These are phyloP conservation scores for Cheilinus undulatus DNA, from an alignment of 2,113 vertebrate species.

Conservation along the genomic window DNA sequence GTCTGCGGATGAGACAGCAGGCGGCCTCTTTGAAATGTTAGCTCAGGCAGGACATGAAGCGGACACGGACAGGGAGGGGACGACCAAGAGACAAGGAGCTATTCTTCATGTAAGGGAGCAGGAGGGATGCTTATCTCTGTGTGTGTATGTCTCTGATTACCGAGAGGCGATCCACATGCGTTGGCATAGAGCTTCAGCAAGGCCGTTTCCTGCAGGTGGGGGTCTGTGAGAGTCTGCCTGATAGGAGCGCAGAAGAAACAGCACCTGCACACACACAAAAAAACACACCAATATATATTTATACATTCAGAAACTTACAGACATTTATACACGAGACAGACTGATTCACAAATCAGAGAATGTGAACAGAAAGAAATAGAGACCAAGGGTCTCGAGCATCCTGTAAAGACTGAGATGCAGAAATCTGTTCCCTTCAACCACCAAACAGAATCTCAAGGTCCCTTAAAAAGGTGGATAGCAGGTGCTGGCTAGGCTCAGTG, in stretches of 20 bases:
- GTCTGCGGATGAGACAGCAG: slow-evolving; percentile 48
- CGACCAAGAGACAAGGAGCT: slow-evolving; percentile 64
- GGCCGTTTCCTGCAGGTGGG: slow-evolving; percentile 81
- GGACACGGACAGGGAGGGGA: slow-evolving; percentile 59
- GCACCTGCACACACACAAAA: slow-evolving; percentile 83
- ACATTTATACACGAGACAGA: background rate
- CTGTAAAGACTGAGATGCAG: too few relatives aligned
- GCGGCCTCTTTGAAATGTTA: slow-evolving; percentile 80
- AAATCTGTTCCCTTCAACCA: too few relatives aligned
- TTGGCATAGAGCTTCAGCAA: slow-evolving; percentile 82
- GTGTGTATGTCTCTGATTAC: slow-evolving; percentile 77
- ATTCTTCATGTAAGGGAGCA: slow-evolving; percentile 65
- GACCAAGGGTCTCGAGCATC: too few relatives aligned
- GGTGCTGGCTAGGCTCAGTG: too few relatives aligned
- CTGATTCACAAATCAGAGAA: background rate
- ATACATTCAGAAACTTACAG: background rate
- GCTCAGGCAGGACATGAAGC: slow-evolving; percentile 66
- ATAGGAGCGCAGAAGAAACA: slow-evolving; percentile 91
- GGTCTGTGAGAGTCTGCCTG: slow-evolving; percentile 87
- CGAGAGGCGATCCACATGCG: slow-evolving; percentile 93
- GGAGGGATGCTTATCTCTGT: slow-evolving; percentile 61
- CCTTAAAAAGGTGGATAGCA: too few relatives aligned
- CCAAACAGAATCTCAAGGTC: too few relatives aligned
- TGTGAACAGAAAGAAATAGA: background rate
- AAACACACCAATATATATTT: background rate